Evolutionary conservation across 2,888 invertebrate species (phyloP), one percentile per base, ranked within the genome.

Genomic region (Nemurella pictetii): DNA sequence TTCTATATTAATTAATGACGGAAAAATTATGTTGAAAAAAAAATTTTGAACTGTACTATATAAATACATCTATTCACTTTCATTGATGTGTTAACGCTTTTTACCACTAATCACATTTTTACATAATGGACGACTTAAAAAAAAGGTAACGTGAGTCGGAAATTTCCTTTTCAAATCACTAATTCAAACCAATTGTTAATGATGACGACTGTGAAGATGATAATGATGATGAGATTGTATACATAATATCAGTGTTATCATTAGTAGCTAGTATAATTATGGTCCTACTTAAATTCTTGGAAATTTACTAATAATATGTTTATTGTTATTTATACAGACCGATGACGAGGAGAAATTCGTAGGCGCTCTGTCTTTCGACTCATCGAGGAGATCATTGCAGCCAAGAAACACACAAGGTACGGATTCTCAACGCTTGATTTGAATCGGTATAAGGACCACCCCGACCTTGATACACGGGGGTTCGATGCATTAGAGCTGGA

Each of bases 301-400:
- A 55, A 20, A 20, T n/a, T n/a, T 12, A 55, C 55, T 55, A 55
- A 55, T 55, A 55, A 7, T 20, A 20, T 55, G 55, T 55, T 55
- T n/a, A n/a, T n/a, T 55, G 55, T 55, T 55, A 55, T 74, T 7
- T 75, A 25, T 75, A 25, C 75, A 75, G 75, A 75, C 26, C 75
- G 75, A 75, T 75, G 75, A 75, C 75, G 75, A 75, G n/a, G 75
- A 27, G 75, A 75, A 75, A 75, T 20, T 27, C 1, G 27, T 28
- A 26, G 75, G 26, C 75, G 26, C 75, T 25, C 75, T 26, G 75
- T 75, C 28, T 75, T 75, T 28, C n/a, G 75, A 75, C 75, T 75
- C 1, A 75, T 20, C 55, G 55, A 2, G 1, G 9, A 20, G 55
- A 55, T 20, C 20, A 35, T 35, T 12, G 12, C n/a, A 20, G 55